Evolutionary conservation across 1,140 invertebrate genomes (phyloP).

Genomic region (Lepidurus packardi): DNA sequence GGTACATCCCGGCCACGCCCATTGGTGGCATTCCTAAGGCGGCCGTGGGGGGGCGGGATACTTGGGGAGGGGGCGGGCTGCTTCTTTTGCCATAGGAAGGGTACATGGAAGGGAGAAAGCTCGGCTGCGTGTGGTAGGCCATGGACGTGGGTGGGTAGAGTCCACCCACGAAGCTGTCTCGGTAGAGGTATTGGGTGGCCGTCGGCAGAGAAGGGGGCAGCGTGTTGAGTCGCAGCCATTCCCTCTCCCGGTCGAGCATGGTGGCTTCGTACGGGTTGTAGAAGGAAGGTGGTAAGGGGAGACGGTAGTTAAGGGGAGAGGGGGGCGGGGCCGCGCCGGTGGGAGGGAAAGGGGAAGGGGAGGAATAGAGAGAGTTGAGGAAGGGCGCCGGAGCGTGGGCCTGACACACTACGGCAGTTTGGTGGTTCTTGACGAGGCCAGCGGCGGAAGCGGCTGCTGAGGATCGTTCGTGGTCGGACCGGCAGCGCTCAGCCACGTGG

Average conservation of each 20-base stretch:
- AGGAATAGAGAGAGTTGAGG: conserved; percentile 28
- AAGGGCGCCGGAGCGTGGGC: not conserved
- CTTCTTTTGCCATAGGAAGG: not conserved
- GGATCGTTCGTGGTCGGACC: conserved; percentile 23
- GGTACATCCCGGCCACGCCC: conserved; percentile 1
- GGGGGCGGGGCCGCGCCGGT: not conserved
- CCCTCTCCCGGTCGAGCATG: not conserved
- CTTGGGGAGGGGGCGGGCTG: conserved; percentile 12
- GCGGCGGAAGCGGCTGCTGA: not conserved
- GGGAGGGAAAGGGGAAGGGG: conserved; percentile 33
- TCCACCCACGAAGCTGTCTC: not conserved
- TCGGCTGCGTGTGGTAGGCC: conserved; percentile 2
- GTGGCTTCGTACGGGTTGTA: not conserved
- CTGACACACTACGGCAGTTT: not conserved
- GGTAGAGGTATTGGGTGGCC: not conserved
- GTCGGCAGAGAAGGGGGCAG: not conserved
- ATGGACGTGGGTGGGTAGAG: not conserved
- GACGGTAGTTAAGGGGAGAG: not conserved
- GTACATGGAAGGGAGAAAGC: conserved; percentile 3
- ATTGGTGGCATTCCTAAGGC: not conserved
- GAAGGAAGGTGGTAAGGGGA: not conserved
- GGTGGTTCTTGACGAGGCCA: not conserved
- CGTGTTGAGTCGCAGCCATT: conserved; percentile 1
- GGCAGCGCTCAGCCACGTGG: not conserved
- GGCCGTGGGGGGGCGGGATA: not conserved